Evolutionary conservation across 2,113 vertebrate species (phyloP).

Genomic region (Otus sunia): DNA sequence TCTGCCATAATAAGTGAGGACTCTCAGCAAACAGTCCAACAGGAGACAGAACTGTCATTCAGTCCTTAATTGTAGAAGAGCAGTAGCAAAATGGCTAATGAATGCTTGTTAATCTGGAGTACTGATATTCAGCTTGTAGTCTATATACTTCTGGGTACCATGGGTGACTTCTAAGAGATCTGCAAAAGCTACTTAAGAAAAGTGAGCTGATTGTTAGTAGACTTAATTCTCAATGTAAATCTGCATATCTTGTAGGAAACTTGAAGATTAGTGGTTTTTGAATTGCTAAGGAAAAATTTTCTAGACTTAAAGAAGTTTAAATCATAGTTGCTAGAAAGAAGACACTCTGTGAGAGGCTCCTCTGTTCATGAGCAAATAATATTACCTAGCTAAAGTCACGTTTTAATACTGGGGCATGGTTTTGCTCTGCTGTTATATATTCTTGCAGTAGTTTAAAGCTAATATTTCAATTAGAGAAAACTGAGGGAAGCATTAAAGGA

Average conservation of each 20-base stretch:
- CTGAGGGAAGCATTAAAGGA: not conserved
- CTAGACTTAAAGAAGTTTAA: slow-evolving; percentile 52
- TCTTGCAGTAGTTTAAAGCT: not conserved
- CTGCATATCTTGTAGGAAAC: not conserved
- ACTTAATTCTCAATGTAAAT: not conserved
- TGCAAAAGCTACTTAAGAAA: not conserved
- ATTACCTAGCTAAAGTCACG: slow-evolving; percentile 34
- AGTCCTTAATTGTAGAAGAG: not conserved
- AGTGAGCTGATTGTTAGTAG: not conserved
- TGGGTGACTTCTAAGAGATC: not conserved
- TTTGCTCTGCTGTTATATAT: not conserved
- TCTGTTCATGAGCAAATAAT: slow-evolving; percentile 45
- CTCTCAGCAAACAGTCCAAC: slow-evolving; percentile 60
- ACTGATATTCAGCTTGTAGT: not conserved
- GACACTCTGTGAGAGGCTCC: slow-evolving; percentile 46
- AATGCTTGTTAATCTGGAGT: not conserved
- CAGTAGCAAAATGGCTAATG: not conserved
- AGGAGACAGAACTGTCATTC: slow-evolving; percentile 62
- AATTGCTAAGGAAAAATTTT: not conserved
- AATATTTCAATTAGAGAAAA: not conserved
- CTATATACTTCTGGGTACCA: not conserved
- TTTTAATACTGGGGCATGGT: slow-evolving; percentile 68
- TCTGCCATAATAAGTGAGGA: slow-evolving; percentile 61
- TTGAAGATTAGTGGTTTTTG: not conserved
- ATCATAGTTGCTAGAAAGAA: slow-evolving; percentile 76